phyloP scores from a whole-genome alignment of 2,797 vertebrate genomes.

The Linurgus olivaceus region DNA sequence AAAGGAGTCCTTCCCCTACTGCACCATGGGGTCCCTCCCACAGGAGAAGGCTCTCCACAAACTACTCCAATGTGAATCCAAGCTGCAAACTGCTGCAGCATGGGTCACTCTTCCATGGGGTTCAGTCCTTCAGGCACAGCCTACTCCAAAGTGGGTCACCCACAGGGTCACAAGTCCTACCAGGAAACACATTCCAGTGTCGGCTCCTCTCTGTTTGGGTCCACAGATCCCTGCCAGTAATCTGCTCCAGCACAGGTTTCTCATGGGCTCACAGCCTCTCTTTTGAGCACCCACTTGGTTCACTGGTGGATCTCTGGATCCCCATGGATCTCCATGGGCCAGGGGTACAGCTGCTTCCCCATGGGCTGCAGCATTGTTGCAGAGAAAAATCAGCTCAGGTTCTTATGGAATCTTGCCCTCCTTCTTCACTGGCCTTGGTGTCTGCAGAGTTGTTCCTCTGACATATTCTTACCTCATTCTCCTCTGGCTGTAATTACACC shows the following conservation, averaged over 20 bases:
- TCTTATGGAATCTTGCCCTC: no score
- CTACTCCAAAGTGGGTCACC: not conserved
- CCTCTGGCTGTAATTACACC: not conserved
- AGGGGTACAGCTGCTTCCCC: no score
- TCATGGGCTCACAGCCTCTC: not conserved
- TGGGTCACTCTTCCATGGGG: not conserved
- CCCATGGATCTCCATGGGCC: not conserved
- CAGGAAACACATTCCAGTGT: not conserved
- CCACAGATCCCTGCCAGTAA: accelerated
- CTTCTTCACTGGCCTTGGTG: not conserved
- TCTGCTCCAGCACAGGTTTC: not conserved
- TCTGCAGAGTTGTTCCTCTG: not conserved
- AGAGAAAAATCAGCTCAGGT: not conserved
- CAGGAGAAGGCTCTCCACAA: not conserved
- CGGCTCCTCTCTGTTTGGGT: not conserved
- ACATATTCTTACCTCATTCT: not conserved
- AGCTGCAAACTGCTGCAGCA: not conserved
- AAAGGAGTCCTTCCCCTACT: not conserved
- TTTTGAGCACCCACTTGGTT: not conserved
- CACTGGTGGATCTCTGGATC: not conserved
- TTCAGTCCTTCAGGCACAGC: not conserved
- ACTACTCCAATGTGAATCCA: not conserved
- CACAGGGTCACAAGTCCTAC: not conserved
- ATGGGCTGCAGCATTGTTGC: no score
- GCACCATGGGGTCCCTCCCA: not conserved